A percentile compares a stretch with the other conserved stretches of the same genome.
Conservation (phyloP, 2,797 vertebrate species). For the Sebastes diploproa region DNA sequence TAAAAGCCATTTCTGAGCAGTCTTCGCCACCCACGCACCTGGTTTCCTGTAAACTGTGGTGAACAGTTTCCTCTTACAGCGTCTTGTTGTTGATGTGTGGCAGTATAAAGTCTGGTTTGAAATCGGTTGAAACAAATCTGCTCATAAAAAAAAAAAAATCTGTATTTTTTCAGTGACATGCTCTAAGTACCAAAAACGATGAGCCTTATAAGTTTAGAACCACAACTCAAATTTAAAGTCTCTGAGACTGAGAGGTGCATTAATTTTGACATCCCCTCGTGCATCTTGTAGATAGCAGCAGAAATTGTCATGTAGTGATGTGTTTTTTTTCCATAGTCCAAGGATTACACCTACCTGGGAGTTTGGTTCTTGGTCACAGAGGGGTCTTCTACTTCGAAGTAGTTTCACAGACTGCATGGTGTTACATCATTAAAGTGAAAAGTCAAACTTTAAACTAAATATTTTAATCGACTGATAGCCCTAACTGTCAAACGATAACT, state of each 20-base stretch:
- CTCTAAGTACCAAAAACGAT: background rate
- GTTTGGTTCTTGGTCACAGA: background rate
- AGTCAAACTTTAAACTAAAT: background rate
- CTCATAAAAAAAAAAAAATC: background rate
- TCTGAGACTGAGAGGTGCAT: too few relatives aligned
- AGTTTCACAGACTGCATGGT: background rate
- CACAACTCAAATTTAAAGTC: too few relatives aligned
- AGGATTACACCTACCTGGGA: background rate
- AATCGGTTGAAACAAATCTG: background rate
- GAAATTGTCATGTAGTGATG: background rate
- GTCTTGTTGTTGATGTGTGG: background rate
- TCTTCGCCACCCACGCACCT: background rate
- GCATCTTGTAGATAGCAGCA: background rate
- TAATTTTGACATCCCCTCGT: background rate
- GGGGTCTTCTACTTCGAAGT: background rate
- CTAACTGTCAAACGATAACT: too few relatives aligned
- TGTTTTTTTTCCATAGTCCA: background rate
- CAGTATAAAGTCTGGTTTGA: background rate
- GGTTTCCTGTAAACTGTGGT: constrained; percentile 9
- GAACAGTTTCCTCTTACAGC: background rate
- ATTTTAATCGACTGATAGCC: too few relatives aligned
- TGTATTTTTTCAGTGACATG: background rate
- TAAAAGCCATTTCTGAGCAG: background rate
- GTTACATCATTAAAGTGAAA: background rate
- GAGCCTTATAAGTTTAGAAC: background rate